Percentiles rank a stretch among this genome's conserved stretches.
Conservation (phyloP, 2,888 invertebrate species). For the Trachelus iudaicus region DNA sequence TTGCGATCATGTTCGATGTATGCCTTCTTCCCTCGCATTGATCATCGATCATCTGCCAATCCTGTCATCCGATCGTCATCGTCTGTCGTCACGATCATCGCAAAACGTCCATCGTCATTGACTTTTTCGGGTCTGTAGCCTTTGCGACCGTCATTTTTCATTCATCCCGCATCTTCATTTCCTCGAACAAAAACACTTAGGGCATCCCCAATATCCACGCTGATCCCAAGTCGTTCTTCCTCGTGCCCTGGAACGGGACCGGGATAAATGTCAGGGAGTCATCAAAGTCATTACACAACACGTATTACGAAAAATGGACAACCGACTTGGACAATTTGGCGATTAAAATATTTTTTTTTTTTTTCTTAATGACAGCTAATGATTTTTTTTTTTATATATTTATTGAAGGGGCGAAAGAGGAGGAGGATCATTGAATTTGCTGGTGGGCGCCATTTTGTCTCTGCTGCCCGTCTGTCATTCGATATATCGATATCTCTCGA, state of each 20-base stretch:
- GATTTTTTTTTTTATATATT: no score
- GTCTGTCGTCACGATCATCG: not conserved
- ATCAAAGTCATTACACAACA: not conserved
- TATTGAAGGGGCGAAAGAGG: not conserved
- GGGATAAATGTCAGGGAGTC: not conserved
- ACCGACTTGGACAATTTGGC: not conserved
- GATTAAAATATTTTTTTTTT: not conserved
- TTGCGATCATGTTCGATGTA: not conserved
- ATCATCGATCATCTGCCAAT: not conserved
- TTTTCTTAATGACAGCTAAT: no score
- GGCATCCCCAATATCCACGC: not conserved
- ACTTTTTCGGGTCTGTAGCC: no score
- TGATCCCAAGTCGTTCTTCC: not conserved
- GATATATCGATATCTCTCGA: not conserved
- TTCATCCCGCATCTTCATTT: not conserved
- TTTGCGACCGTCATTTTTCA: not conserved
- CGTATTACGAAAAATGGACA: not conserved
- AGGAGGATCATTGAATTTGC: not conserved
- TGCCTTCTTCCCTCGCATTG: not conserved
- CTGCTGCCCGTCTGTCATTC: not conserved
- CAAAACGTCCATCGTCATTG: not conserved
- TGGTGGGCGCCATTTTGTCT: not conserved
- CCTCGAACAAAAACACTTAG: not conserved
- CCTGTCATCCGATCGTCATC: not conserved
- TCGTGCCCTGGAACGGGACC: not conserved